Evolutionary conservation across 2,888 invertebrate species (phyloP).

Genomic region (Trilocha varians): DNA sequence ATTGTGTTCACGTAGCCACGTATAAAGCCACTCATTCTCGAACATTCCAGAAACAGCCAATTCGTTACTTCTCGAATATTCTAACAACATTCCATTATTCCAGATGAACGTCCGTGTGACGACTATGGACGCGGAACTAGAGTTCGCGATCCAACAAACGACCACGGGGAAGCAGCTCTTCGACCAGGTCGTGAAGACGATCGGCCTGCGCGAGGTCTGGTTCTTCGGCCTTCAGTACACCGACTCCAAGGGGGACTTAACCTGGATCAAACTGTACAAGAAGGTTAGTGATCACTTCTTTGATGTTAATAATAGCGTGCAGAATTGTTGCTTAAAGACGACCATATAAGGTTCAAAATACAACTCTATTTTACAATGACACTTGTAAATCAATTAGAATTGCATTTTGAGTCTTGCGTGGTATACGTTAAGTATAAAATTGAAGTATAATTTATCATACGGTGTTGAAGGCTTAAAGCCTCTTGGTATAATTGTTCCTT

Average conservation of each 20-base stretch:
- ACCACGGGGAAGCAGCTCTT: conserved; percentile 99
- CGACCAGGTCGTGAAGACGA: conserved; percentile 99
- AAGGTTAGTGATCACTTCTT: conserved; percentile 83
- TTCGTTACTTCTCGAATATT: background rate
- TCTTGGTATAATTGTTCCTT: no score
- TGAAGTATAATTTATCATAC: no score
- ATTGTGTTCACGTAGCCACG: no score
- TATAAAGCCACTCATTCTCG: no score
- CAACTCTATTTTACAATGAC: no score
- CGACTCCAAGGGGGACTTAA: conserved; percentile 97
- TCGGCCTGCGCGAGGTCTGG: conserved; percentile 99
- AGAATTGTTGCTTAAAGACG: no score
- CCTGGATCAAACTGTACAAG: conserved; percentile 99
- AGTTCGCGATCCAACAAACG: conserved; percentile 99
- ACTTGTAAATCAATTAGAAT: no score
- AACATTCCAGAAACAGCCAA: background rate
- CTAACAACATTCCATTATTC: conserved; percentile 17
- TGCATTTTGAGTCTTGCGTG: no score
- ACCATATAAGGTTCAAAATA: no score
- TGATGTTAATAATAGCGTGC: no score
- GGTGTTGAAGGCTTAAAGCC: no score
- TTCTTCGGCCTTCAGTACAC: conserved; percentile 99
- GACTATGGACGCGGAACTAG: conserved; percentile 99
- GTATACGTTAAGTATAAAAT: no score
- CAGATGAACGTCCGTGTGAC: conserved; percentile 99